These are phyloP conservation scores for Stichodactyla helianthus DNA, from an alignment of 64 coral and sea anemone species.

Conservation along the genomic window DNA sequence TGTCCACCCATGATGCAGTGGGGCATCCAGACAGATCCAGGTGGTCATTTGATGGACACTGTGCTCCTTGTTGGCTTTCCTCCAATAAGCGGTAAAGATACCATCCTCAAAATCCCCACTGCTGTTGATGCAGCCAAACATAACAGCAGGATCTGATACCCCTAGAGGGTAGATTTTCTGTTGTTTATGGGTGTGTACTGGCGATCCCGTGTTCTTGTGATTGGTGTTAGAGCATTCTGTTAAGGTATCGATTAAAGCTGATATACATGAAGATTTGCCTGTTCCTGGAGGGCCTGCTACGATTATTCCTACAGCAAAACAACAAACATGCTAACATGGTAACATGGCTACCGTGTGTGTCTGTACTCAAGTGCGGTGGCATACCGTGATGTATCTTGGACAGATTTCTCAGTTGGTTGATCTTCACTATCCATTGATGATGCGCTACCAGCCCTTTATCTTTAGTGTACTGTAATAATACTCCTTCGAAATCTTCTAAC, in stretches of 20 bases:
- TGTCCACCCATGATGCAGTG: slow-evolving; percentile 88
- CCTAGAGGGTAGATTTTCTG: slow-evolving; percentile 80
- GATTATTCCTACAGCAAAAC: slow-evolving; percentile 52
- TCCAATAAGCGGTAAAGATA: slow-evolving; percentile 89
- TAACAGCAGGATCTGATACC: slow-evolving; percentile 80
- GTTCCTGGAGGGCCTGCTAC: slow-evolving; percentile 78
- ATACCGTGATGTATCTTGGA: slow-evolving; percentile 80
- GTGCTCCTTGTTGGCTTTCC: slow-evolving; percentile 93
- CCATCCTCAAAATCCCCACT: slow-evolving; percentile 82
- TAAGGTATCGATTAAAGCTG: slow-evolving; percentile 75
- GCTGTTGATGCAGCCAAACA: slow-evolving; percentile 83
- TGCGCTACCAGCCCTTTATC: slow-evolving; percentile 86
- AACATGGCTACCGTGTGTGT: not conserved
- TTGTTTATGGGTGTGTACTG: slow-evolving; percentile 83
- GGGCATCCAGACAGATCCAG: slow-evolving; percentile 91
- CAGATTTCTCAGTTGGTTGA: slow-evolving; percentile 80
- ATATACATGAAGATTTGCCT: slow-evolving; percentile 88
- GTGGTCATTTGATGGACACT: slow-evolving; percentile 95
- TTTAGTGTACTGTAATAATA: slow-evolving; percentile 65
- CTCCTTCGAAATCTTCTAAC: slow-evolving; percentile 74
- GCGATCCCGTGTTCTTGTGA: slow-evolving; percentile 90
- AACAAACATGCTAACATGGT: not conserved
- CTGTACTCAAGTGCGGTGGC: not conserved
- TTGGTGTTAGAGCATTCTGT: slow-evolving; percentile 75
- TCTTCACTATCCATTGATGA: slow-evolving; percentile 78